phyloP scores from a whole-genome alignment of 64 coral and sea anemone species.

The Pocillopora damicornis region DNA sequence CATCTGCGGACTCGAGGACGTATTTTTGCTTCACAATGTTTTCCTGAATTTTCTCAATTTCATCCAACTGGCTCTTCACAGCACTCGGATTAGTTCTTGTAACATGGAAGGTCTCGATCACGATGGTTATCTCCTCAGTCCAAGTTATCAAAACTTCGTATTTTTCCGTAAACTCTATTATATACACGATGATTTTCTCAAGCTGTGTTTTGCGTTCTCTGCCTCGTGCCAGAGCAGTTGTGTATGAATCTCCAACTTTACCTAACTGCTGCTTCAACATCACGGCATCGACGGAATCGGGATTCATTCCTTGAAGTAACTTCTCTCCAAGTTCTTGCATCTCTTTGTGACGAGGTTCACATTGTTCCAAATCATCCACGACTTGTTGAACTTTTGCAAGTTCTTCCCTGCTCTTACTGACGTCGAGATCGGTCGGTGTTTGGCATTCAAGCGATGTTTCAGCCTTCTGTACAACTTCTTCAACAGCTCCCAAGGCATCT shows the following conservation, averaged over 20 bases:
- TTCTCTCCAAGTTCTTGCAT: conserved; percentile 63
- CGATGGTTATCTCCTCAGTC: conserved; percentile 62
- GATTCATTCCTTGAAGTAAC: conserved; percentile 68
- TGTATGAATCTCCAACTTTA: conserved; percentile 48
- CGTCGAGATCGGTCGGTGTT: conserved; percentile 54
- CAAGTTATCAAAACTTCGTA: conserved; percentile 80
- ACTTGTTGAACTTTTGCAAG: conserved; percentile 54
- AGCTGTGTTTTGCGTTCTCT: conserved; percentile 67
- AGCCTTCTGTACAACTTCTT: conserved; percentile 60
- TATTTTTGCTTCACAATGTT: conserved; percentile 72
- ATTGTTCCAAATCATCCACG: conserved; percentile 59
- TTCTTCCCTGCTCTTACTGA: conserved; percentile 44
- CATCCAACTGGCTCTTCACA: conserved; percentile 69
- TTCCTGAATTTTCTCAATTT: conserved; percentile 83
- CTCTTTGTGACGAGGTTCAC: conserved; percentile 63
- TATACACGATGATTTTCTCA: conserved; percentile 54
- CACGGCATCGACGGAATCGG: conserved; percentile 44
- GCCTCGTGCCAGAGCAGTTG: conserved; percentile 35
- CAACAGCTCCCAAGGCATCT: conserved; percentile 43
- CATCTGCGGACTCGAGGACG: conserved; percentile 61
- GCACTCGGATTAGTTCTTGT: conserved; percentile 65
- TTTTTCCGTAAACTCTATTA: conserved; percentile 79
- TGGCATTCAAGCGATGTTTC: conserved; percentile 55
- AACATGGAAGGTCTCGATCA: conserved; percentile 60
- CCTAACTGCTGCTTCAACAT: conserved; percentile 67